A percentile compares a stretch with the other conserved stretches of the same genome.
These are phyloP conservation scores for Rhynchotus rufescens DNA, from an alignment of 2,797 vertebrate genomes.

Conservation along the genomic window DNA sequence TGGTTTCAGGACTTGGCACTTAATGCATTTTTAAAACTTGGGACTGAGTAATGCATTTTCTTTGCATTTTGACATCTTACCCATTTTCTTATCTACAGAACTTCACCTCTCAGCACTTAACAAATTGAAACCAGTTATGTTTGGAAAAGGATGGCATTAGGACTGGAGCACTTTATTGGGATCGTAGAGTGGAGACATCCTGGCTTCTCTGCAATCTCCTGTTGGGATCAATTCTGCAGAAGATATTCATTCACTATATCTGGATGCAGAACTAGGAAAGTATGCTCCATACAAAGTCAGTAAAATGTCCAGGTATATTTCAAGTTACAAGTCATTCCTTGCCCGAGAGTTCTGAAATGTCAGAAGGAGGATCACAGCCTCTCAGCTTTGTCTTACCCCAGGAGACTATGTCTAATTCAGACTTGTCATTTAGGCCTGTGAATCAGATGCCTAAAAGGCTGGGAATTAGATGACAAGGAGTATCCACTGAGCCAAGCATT, in stretches of 20 bases:
- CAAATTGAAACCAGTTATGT: not conserved
- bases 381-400: not conserved
- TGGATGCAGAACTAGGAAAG: not conserved
- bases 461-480: not conserved
- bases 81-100: not conserved
- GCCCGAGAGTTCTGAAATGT: not conserved
- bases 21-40: constrained; percentile 52
- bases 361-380: not conserved
- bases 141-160: not conserved
- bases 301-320: not conserved
- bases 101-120: not conserved
- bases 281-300: not conserved
- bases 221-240: not conserved
- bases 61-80: constrained; percentile 2
- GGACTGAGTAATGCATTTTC: constrained; percentile 32
- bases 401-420: not conserved
- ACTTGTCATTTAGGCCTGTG: not conserved
- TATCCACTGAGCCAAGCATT: not conserved
- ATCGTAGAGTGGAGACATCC: not conserved
- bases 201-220: not conserved
- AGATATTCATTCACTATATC: not conserved
- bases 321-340: not conserved
- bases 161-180: not conserved
- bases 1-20: not conserved
- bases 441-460: not conserved